A percentile compares a stretch with the other conserved stretches of the same genome.
These are phyloP conservation scores for Buteo buteo DNA, from an alignment of 2,113 vertebrate genomes.

Conservation along the genomic window DNA sequence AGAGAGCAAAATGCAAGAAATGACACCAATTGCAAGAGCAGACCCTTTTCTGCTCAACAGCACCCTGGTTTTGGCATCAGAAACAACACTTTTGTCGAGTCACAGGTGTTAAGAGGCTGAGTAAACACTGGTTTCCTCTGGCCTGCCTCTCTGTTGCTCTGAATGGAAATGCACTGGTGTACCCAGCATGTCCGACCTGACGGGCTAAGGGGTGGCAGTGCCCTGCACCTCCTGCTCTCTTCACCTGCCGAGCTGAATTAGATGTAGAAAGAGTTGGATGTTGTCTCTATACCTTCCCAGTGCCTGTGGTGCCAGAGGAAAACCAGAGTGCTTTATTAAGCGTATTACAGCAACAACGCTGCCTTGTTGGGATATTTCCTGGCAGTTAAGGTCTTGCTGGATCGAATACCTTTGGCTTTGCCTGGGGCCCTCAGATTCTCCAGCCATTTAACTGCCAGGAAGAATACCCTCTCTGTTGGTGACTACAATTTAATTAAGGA, in stretches of 20 bases:
- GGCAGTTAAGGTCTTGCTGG: conserved; percentile 28
- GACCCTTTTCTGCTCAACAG: neutral
- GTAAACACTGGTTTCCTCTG: neutral
- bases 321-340: conserved; percentile 1
- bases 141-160: neutral
- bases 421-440: neutral
- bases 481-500: conserved; percentile 13
- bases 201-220: rapidly evolving
- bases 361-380: conserved; percentile 18
- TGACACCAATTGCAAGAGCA: neutral
- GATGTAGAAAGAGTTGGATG: neutral
- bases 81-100: neutral
- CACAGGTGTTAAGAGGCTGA: neutral
- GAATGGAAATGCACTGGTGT: neutral
- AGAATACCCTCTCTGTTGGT: neutral
- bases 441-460: conserved; percentile 13
- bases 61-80: neutral
- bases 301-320: neutral
- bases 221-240: neutral
- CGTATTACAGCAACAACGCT: neutral
- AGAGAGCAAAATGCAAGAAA: neutral
- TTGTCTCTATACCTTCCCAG: neutral
- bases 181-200: rapidly evolving
- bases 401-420: conserved; percentile 21
- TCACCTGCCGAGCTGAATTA: rapidly evolving